Conservation (phyloP, 2,888 invertebrate genomes). For the Anaspis maculata region DNA sequence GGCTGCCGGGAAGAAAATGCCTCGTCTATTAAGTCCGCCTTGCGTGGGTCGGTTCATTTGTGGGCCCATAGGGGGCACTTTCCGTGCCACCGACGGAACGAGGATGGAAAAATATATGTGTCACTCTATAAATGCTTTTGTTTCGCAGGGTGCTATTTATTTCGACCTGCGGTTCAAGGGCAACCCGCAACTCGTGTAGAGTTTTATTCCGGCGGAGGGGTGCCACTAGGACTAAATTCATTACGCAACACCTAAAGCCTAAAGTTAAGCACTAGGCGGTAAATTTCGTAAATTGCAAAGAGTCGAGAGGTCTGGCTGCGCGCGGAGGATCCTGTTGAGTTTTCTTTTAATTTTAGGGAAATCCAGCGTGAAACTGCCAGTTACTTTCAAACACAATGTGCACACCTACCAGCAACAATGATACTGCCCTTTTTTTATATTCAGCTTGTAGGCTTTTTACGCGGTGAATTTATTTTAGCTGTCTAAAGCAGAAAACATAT, state of each 20-base stretch:
- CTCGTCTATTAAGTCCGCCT: conserved; percentile 3
- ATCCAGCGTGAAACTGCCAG: conserved; percentile 1
- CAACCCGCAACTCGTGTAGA: no score
- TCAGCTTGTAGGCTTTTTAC: conserved; percentile 4
- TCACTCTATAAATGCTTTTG: conserved; percentile 3
- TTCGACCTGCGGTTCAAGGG: conserved; percentile 1
- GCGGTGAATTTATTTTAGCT: conserved; percentile 12
- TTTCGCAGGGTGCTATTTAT: conserved; percentile 5
- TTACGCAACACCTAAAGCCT: no score
- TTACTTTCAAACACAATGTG: not conserved
- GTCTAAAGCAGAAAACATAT: conserved; percentile 14
- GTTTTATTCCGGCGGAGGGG: no score
- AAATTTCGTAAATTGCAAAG: no score
- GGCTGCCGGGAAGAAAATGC: conserved; percentile 7
- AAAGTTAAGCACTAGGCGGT: no score
- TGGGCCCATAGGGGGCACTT: conserved; percentile 4
- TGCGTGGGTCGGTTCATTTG: conserved; percentile 8
- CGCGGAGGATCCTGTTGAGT: not conserved
- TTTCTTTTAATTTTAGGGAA: conserved; percentile 2
- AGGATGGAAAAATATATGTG: conserved; percentile 5
- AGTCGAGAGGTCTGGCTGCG: no score
- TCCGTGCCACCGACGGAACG: conserved; percentile 2
- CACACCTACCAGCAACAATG: conserved; percentile 1
- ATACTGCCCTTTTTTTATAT: conserved; percentile 3
- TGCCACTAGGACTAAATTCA: no score